Conservation (phyloP, 2,797 vertebrate species). For the Pipistrellus nathusii region DNA sequence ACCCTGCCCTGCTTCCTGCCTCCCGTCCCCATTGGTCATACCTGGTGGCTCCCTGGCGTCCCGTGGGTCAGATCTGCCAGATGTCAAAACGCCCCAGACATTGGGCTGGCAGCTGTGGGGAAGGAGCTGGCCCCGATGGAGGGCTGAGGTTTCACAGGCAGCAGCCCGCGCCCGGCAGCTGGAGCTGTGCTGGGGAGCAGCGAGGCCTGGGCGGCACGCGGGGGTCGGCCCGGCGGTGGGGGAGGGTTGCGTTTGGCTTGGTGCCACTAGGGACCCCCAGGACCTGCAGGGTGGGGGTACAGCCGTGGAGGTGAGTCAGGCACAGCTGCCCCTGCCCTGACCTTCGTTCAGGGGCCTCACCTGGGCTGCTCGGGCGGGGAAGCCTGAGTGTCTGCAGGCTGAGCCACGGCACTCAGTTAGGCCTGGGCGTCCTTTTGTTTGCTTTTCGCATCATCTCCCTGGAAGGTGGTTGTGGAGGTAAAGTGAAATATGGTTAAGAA, state of each 20-base stretch:
- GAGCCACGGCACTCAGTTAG: accelerated
- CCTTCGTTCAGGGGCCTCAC: accelerated
- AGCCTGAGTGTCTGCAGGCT: not conserved
- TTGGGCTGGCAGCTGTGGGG: not conserved
- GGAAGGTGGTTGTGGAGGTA: too few relatives aligned
- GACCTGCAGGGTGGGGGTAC: too few relatives aligned
- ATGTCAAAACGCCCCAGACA: accelerated
- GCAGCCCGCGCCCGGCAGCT: not conserved
- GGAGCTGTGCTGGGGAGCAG: accelerated
- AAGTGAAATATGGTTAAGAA: not conserved
- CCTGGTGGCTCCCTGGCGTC: not conserved
- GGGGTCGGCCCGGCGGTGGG: too few relatives aligned
- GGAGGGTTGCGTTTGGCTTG: too few relatives aligned
- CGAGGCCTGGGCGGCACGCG: accelerated
- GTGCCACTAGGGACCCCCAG: too few relatives aligned
- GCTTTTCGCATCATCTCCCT: not conserved
- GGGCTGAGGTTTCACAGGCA: not conserved
- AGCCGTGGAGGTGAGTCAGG: not conserved
- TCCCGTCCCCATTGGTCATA: not conserved
- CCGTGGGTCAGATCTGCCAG: not conserved
- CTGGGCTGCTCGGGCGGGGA: accelerated
- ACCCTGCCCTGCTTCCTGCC: not conserved
- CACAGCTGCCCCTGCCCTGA: accelerated
- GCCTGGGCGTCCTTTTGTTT: not conserved
- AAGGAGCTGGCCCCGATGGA: not conserved